Conservation (phyloP, 1,140 invertebrate genomes). For the Pogonognathellus flavescens region DNA sequence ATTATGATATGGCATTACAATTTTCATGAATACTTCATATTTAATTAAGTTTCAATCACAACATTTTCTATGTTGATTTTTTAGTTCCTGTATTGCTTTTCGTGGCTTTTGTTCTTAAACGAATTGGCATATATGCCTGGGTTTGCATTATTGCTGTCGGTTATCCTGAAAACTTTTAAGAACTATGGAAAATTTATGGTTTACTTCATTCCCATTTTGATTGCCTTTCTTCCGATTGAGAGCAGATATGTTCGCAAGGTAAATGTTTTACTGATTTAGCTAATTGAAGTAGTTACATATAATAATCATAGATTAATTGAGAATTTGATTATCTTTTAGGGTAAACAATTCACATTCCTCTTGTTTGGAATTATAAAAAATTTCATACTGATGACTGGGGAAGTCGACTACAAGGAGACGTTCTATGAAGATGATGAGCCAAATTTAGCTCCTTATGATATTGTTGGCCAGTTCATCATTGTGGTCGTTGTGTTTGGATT, state of each 20-base stretch:
- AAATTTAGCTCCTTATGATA: neutral
- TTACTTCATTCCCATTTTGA: neutral
- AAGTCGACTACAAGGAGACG: neutral
- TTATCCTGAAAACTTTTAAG: neutral
- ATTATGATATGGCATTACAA: too few species aligned
- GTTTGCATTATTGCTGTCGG: neutral
- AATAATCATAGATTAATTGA: too few species aligned
- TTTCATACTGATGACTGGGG: conserved; percentile 5
- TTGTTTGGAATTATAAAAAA: conserved; percentile 15
- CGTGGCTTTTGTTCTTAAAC: neutral
- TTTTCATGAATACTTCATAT: too few species aligned
- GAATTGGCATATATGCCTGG: neutral
- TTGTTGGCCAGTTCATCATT: neutral
- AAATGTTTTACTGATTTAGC: neutral
- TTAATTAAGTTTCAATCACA: too few species aligned
- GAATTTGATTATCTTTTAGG: neutral
- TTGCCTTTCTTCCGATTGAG: neutral
- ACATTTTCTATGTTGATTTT: neutral
- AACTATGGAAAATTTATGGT: neutral
- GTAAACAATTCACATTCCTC: neutral
- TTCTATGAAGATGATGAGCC: neutral
- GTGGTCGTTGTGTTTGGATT: neutral
- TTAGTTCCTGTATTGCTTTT: neutral
- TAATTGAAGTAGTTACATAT: too few species aligned
- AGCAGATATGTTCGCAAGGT: neutral